A percentile compares a stretch with the other conserved stretches of the same genome.
These are phyloP conservation scores for Rhinopomastus cyanomelas DNA, from an alignment of 2,113 vertebrate species.

Conservation along the genomic window DNA sequence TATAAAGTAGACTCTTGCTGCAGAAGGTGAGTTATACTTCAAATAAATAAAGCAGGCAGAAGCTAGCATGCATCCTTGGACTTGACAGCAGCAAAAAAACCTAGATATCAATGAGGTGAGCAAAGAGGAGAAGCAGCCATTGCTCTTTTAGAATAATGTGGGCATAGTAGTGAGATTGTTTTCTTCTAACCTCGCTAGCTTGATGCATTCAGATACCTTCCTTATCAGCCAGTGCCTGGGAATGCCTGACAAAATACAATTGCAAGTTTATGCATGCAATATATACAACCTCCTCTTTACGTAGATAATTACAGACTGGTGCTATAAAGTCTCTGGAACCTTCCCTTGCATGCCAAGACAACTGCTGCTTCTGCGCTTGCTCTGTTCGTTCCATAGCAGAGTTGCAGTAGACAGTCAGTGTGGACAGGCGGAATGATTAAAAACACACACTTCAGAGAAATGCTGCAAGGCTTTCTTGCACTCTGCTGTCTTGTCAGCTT, in stretches of 20 bases:
- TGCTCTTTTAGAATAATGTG: not conserved
- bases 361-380: not conserved
- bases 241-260: not conserved
- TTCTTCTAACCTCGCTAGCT: not conserved
- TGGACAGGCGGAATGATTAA: not conserved
- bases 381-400: slow-evolving; percentile 1
- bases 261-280: not conserved
- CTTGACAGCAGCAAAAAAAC: not conserved
- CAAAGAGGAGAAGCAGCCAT: not conserved
- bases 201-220: not conserved
- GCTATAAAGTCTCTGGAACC: not conserved
- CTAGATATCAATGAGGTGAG: not conserved
- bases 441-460: not conserved
- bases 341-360: not conserved
- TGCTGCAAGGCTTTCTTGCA: not conserved
- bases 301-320: not conserved
- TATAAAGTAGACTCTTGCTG: not conserved
- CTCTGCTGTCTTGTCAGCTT: not conserved
- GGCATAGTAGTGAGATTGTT: not conserved
- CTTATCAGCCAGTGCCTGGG: not conserved
- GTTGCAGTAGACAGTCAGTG: not conserved
- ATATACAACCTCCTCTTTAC: not conserved
- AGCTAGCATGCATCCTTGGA: not conserved
- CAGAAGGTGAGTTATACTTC: not conserved
- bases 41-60: not conserved